Evolutionary conservation across 1,140 invertebrate genomes (phyloP).

Genomic region (Bacillus rossius): DNA sequence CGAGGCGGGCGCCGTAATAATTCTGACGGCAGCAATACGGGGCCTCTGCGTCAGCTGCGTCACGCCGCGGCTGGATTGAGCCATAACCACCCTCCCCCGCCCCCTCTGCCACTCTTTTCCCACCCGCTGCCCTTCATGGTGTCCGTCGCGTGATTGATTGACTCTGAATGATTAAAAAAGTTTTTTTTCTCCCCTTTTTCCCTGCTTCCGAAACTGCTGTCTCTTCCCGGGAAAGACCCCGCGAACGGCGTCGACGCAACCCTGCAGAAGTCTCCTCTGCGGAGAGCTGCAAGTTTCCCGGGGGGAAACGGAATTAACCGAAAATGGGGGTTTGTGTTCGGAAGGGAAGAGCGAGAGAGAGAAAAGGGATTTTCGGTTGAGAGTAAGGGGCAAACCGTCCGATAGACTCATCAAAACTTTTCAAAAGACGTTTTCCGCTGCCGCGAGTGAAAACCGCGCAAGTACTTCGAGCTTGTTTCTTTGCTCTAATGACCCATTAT

Average conservation of each 20-base stretch:
- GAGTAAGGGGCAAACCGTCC: neutral
- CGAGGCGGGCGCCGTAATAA: too few species aligned
- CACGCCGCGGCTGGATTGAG: neutral
- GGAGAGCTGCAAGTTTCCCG: too few species aligned
- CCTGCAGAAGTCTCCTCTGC: too few species aligned
- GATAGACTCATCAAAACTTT: constrained; percentile 11
- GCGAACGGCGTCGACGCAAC: too few species aligned
- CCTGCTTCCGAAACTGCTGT: too few species aligned
- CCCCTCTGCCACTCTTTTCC: constrained; percentile 5
- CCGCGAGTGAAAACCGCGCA: too few species aligned
- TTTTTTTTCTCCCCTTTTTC: neutral
- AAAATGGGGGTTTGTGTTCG: neutral
- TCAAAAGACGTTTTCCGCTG: neutral
- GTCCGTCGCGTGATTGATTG: constrained; percentile 9
- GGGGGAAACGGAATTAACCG: neutral
- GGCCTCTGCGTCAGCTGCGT: neutral
- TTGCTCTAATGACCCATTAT: too few species aligned
- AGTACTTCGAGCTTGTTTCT: too few species aligned
- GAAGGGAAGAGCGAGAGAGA: neutral
- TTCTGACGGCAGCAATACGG: too few species aligned
- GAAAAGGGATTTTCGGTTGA: too few species aligned
- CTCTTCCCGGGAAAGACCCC: too few species aligned
- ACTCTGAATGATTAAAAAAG: constrained; percentile 12
- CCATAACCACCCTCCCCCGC: neutral
- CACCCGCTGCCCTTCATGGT: neutral